Evolutionary conservation across 2,797 vertebrate species (phyloP), one percentile per base, ranked within the genome.

Genomic region (Ptychobarbus kaznakovi): DNA sequence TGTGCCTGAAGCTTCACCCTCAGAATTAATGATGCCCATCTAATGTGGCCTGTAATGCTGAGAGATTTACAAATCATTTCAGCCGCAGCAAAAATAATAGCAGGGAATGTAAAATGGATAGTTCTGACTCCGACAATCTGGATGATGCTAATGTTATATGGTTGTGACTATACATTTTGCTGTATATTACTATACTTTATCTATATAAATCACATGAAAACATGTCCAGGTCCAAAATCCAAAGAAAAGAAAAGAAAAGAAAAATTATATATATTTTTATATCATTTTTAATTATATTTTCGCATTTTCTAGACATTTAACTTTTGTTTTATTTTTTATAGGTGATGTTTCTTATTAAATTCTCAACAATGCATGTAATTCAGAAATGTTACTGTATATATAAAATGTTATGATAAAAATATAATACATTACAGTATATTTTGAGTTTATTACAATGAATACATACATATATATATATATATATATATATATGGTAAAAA

Each of bases 51-150:
- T 28, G 22, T 53, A 51, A 20, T 13, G 6, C 25, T 42, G 46
- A 25, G 13, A 38, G 65, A 81, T 81, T 70, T 40, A 72, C 12
- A 58, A 84, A 61, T n/a, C 20, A 28, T 46, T 12, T 78, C 20
- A 46, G 40, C 66, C 8, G 3, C 56, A 58, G 63, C 18, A 78
- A 56, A 77, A 42, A 76, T 53, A 25, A 28, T 56, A 66, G 53
- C 35, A 74, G 25, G 11, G 66, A 32, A 68, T 63, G 7, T 61
- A 40, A 49, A 32, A 49, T 51, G 22, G 44, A 65, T 40, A 70
- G 72, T 74, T 82, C 20, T 63, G 42, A 32, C 11, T 72, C 5
- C 6, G 2, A 32, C 6, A 65, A 65, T 63, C 20, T 65, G 56
- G 9, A 44, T 66, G 13, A 58, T 42, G 49, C 38, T 3, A 18